Evolutionary conservation across 2,797 vertebrate species (phyloP).

Genomic region (Crocidura indochinensis): DNA sequence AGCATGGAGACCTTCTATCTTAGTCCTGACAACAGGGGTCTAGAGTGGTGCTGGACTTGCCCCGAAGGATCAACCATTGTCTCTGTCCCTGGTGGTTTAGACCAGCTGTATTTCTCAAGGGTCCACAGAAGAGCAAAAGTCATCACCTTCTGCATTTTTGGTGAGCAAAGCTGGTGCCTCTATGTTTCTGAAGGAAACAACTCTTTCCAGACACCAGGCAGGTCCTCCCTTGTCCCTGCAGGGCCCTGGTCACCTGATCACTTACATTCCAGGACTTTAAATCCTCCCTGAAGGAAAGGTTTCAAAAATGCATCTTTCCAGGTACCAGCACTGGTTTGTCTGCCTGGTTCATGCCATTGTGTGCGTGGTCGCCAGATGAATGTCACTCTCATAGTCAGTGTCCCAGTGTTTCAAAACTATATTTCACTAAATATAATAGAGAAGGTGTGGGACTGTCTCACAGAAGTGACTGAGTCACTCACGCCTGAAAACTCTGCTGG

Average conservation of each 20-base stretch:
- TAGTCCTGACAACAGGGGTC: rapidly evolving
- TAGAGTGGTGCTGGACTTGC: background rate
- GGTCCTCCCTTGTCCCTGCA: too few relatives aligned
- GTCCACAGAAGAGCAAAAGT: background rate
- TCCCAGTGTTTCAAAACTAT: conserved; percentile 23
- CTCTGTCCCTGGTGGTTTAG: background rate
- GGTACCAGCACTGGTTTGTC: background rate
- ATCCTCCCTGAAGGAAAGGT: conserved; percentile 22
- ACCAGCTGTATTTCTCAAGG: background rate
- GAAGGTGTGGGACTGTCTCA: background rate
- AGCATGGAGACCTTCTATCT: background rate
- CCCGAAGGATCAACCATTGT: background rate
- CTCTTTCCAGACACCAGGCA: background rate
- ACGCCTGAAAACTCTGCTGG: background rate
- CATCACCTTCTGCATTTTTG: background rate
- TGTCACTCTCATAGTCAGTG: background rate
- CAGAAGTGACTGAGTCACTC: background rate
- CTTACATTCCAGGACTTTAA: background rate
- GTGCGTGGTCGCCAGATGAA: background rate
- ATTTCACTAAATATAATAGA: background rate
- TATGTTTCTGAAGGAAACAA: background rate
- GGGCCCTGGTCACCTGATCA: background rate
- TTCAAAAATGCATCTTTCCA: conserved; percentile 2
- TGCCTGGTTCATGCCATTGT: background rate
- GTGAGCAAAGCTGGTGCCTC: background rate